phyloP scores from a whole-genome alignment of 2,888 invertebrate genomes.

The Drosophila macrospina region DNA sequence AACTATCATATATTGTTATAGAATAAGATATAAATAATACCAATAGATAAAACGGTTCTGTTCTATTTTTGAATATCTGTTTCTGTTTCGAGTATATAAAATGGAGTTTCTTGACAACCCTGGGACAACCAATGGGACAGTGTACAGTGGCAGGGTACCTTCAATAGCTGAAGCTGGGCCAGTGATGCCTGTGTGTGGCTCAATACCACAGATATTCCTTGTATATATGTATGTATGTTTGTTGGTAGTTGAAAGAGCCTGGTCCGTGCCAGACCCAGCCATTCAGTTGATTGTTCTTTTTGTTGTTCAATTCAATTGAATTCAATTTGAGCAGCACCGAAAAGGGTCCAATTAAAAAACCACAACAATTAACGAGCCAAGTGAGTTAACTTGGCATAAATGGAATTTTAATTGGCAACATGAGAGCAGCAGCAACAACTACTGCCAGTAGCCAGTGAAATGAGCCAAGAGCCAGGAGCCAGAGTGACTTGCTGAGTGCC shows the following conservation, averaged over 20 bases:
- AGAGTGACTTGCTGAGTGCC: constrained; percentile 68
- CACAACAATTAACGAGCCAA: constrained; percentile 83
- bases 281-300: constrained; percentile 54
- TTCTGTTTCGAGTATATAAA: too few relatives aligned
- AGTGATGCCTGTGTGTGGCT: constrained; percentile 5
- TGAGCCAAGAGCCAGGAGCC: constrained; percentile 52
- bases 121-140: constrained; percentile 44
- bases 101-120: constrained; percentile 27
- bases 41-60: too few relatives aligned
- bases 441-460: constrained; percentile 36
- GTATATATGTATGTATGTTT: neutral
- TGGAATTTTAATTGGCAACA: constrained; percentile 84
- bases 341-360: constrained; percentile 83
- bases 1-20: too few relatives aligned
- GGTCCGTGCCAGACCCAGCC: constrained; percentile 29
- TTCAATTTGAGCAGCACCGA: constrained; percentile 72
- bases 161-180: constrained; percentile 2
- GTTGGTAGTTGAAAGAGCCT: constrained; percentile 1
- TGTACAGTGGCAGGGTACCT: constrained; percentile 14
- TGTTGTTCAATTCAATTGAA: constrained; percentile 73
- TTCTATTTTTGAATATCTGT: too few relatives aligned
- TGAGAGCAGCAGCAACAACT: constrained; percentile 54
- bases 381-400: constrained; percentile 83
- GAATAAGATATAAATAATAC: too few relatives aligned
- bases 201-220: constrained; percentile 7